Percentiles rank a stretch among this genome's conserved stretches.
These are phyloP conservation scores for Pantelozetes paolii DNA, from an alignment of 2,888 invertebrate genomes.

Conservation along the genomic window DNA sequence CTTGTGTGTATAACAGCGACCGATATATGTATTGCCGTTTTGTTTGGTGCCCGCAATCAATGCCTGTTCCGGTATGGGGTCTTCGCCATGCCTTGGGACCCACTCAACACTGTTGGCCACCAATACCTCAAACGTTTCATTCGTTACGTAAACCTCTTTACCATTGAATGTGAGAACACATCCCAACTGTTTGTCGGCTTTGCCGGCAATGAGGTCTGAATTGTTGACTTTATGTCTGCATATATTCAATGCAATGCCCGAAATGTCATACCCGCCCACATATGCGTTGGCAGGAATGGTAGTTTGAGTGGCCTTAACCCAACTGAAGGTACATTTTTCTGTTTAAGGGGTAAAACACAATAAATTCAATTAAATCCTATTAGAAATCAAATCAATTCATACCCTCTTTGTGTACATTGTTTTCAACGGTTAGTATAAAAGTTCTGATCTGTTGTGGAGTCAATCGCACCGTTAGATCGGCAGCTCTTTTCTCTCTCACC, in stretches of 20 bases:
- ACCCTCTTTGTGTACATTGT: neutral
- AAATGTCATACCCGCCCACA: slow-evolving; percentile 24
- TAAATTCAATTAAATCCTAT: neutral
- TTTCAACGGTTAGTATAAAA: slow-evolving; percentile 40
- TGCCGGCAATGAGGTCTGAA: slow-evolving; percentile 28
- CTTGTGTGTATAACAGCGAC: neutral
- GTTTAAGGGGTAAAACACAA: neutral
- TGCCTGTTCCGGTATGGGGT: slow-evolving; percentile 8
- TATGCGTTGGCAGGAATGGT: neutral
- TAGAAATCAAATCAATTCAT: neutral
- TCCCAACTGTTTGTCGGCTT: neutral
- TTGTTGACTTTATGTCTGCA: slow-evolving; percentile 5
- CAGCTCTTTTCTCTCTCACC: neutral
- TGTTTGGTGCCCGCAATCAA: neutral
- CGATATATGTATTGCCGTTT: neutral
- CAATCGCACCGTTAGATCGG: slow-evolving; percentile 40
- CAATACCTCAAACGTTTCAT: slow-evolving; percentile 15
- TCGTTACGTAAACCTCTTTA: neutral
- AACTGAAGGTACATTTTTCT: slow-evolving; percentile 2
- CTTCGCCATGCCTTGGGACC: slow-evolving; percentile 2
- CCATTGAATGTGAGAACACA: slow-evolving; percentile 14
- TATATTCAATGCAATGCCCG: neutral
- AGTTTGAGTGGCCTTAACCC: neutral
- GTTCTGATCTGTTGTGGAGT: slow-evolving; percentile 47
- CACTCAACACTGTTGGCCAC: neutral